Conservation (phyloP, 2,113 vertebrate genomes). For the Microcebus griseorufus region DNA sequence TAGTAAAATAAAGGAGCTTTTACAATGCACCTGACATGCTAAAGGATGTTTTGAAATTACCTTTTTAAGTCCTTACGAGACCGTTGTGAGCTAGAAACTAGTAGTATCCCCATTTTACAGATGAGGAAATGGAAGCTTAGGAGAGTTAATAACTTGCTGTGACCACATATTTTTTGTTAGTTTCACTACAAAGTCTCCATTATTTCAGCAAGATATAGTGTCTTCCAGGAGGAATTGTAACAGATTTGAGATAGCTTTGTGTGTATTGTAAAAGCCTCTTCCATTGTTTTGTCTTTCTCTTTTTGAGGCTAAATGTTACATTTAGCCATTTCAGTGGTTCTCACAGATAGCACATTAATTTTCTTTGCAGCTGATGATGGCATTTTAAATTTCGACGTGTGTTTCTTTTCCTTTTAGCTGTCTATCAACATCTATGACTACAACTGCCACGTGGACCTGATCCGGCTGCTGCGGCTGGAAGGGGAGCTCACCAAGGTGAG, state of each 20-base stretch:
- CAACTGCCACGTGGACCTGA: constrained; percentile 97
- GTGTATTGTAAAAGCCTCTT: neutral
- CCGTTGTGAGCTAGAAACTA: neutral
- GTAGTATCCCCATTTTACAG: neutral
- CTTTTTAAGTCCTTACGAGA: neutral
- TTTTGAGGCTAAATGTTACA: neutral
- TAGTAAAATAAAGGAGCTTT: neutral
- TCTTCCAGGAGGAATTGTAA: neutral
- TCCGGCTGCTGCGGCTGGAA: constrained; percentile 94
- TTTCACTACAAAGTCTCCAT: neutral
- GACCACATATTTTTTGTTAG: neutral
- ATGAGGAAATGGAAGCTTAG: neutral
- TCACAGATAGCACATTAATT: neutral
- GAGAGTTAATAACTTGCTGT: neutral
- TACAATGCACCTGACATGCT: neutral
- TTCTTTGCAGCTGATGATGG: neutral
- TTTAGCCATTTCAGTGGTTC: neutral
- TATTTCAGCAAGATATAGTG: neutral
- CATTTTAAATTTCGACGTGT: neutral
- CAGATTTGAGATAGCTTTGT: neutral
- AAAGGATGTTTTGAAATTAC: neutral
- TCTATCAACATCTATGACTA: constrained; percentile 97
- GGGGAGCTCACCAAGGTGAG: constrained; percentile 91
- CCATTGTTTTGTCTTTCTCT: neutral
- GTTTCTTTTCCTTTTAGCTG: constrained; percentile 83